phyloP scores from a whole-genome alignment of 2,113 vertebrate species.

The Pangasianodon hypophthalmus region DNA sequence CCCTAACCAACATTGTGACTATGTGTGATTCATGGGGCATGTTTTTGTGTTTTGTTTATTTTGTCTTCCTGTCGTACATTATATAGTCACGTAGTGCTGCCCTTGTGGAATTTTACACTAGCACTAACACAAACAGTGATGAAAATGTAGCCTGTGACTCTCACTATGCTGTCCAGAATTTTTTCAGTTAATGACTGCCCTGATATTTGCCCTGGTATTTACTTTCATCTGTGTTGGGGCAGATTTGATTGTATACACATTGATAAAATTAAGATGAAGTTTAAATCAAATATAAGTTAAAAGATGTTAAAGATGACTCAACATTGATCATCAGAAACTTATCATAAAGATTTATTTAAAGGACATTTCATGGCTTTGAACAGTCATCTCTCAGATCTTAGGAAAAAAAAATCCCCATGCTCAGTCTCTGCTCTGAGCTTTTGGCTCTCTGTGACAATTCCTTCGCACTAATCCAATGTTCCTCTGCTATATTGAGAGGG shows the following conservation, averaged over 20 bases:
- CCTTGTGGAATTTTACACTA: background rate
- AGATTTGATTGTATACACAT: background rate
- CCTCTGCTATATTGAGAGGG: background rate
- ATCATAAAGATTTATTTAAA: background rate
- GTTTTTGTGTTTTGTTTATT: slow-evolving; percentile 34
- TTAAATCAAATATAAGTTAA: background rate
- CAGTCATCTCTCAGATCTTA: background rate
- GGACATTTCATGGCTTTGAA: background rate
- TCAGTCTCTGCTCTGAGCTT: background rate
- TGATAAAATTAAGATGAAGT: background rate
- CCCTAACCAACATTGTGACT: background rate
- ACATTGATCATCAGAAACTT: background rate
- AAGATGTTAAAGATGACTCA: background rate
- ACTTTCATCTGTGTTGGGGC: background rate
- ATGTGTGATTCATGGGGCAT: slow-evolving; percentile 7
- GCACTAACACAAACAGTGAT: background rate
- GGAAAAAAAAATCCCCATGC: background rate
- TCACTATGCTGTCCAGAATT: background rate
- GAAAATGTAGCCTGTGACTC: background rate
- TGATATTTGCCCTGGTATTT: background rate
- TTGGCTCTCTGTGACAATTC: background rate
- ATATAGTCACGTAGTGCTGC: slow-evolving; percentile 1
- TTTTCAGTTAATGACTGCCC: background rate
- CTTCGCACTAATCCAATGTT: slow-evolving; percentile 9
- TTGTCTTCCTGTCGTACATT: slow-evolving; percentile 12